Conservation (phyloP, 2,797 vertebrate genomes). For the Aphelocoma californica region DNA sequence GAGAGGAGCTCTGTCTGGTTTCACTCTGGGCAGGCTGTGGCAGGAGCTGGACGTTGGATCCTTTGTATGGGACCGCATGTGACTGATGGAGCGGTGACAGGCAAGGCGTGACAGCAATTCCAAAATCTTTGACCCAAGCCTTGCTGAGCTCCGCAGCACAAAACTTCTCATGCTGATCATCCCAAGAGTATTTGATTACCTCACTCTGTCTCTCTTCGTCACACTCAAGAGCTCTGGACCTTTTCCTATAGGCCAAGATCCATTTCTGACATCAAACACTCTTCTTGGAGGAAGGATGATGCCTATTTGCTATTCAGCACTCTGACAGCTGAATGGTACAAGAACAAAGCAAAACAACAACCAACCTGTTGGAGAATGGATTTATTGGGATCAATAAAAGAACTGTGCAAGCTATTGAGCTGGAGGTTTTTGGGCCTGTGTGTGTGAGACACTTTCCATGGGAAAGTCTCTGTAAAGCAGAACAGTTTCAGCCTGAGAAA, state of each 20-base stretch:
- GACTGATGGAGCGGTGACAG: fast-evolving
- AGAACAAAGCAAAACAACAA: neutral
- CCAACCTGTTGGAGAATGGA: neutral
- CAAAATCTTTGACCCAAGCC: neutral
- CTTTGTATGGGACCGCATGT: neutral
- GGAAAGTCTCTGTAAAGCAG: too few relatives aligned
- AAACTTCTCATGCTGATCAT: neutral
- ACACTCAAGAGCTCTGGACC: neutral
- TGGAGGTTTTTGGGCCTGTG: too few relatives aligned
- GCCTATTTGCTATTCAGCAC: neutral
- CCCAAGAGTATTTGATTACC: neutral
- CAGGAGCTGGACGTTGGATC: neutral
- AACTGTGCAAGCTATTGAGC: too few relatives aligned
- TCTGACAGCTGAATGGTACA: neutral
- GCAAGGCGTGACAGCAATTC: neutral
- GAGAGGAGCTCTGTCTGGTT: neutral
- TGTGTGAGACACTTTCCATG: too few relatives aligned
- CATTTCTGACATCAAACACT: neutral
- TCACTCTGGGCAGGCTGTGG: neutral
- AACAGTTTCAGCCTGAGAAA: too few relatives aligned
- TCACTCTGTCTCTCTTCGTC: neutral
- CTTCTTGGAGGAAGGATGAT: neutral
- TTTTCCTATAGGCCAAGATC: neutral
- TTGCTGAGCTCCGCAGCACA: neutral
- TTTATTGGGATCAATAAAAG: too few relatives aligned